Evolutionary conservation across 2,888 invertebrate species (phyloP).

Genomic region (Rotaria sp.): DNA sequence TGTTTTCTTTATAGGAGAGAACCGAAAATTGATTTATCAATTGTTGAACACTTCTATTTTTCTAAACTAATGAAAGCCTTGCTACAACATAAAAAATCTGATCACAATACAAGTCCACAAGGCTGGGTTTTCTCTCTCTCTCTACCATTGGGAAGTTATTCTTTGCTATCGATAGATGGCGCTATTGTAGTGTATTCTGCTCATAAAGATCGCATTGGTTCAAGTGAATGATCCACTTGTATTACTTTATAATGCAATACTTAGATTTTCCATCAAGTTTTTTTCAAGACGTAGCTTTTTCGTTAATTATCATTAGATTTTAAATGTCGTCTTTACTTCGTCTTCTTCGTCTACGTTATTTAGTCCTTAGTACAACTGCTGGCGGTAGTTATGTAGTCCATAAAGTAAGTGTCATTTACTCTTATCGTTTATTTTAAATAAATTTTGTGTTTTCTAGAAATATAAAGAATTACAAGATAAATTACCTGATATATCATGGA

Average conservation of each 20-base stretch:
- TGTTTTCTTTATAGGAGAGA: too few species aligned
- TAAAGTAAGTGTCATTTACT: constrained; percentile 63
- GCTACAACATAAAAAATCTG: too few species aligned
- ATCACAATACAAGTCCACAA: too few species aligned
- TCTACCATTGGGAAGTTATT: too few species aligned
- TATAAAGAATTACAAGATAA: constrained; percentile 87
- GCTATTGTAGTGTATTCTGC: background rate
- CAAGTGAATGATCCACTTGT: background rate
- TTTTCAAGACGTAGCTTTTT: background rate
- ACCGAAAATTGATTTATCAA: too few species aligned
- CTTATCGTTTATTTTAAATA: background rate
- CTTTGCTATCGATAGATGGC: background rate
- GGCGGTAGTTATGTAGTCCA: constrained; percentile 83
- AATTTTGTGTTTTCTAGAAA: constrained; percentile 60
- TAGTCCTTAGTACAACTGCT: constrained; percentile 81
- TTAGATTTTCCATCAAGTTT: background rate
- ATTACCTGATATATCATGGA: constrained; percentile 81
- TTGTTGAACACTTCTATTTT: too few species aligned
- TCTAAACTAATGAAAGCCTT: too few species aligned
- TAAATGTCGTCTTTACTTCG: constrained; percentile 49
- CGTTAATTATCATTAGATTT: background rate
- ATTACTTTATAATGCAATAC: background rate
- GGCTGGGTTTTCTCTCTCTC: too few species aligned
- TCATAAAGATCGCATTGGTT: background rate
- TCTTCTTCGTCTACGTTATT: constrained; percentile 71